Evolutionary conservation across 2,113 vertebrate species (phyloP), one percentile per base, ranked within the genome.

Genomic region (Osmerus mordax): DNA sequence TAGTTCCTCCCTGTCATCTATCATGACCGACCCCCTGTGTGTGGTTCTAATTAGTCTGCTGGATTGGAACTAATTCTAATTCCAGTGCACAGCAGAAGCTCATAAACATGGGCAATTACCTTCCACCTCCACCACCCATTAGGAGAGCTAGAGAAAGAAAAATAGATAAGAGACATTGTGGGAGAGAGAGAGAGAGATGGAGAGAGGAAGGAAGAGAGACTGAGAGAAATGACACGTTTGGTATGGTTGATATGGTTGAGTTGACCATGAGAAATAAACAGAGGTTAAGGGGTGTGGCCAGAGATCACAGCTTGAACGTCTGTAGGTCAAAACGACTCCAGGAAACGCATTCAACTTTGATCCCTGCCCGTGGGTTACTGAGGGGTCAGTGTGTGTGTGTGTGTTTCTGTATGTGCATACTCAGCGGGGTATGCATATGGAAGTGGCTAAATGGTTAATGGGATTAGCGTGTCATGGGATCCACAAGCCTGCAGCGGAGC

Each of bases 381-480:
- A 62, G 12, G 28, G 60, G 5, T 64, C 28, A 36, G 8, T 36
- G 28, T 72, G 74, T 18, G 23, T 71, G 60, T 28, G 21, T 63
- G 21, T 4, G 15, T 62, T 9, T 15, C 19, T 28, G 61, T 64
- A 28, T 41, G 29, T n/a, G 62, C n/a, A 13, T 41, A 29, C 41
- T 47, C 41, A 47, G 41, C 41, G 7, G 41, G 61, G 55, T 68
- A 74, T 79, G 77, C 80, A 74, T 65, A 77, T 65, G 73, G 69
- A 73, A 80, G 79, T 74, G 76, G 72, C 82, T 84, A 86, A 90
- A 83, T 76, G 79, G 82, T 81, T 88, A 89, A 89, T 87, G 87
- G 87, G 89, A 89, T 90, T 90, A 89, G 19, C 58, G 81, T 73
- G 83, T 89, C 87, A 89, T 84, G 87, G 86, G 89, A 88, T 88